phyloP scores from a whole-genome alignment of 1,140 invertebrate species.

The Pectinophora gossypiella region DNA sequence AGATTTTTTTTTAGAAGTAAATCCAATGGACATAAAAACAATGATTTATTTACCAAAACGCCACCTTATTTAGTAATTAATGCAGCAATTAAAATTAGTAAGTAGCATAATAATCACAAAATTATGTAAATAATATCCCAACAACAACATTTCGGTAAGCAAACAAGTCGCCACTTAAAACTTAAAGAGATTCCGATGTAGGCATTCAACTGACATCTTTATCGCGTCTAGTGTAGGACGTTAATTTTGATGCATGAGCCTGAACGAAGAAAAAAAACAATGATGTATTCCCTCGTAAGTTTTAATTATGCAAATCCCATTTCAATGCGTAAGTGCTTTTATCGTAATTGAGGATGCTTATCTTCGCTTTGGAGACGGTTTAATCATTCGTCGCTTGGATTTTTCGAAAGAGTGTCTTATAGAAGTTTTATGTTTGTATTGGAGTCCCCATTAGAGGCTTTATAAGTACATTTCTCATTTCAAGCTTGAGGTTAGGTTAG shows the following conservation, averaged over 20 bases:
- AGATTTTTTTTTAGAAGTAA: no score
- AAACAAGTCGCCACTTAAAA: no score
- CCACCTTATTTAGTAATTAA: no score
- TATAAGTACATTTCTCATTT: no score
- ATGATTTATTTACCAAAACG: no score
- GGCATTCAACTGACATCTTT: background rate
- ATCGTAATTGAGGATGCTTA: background rate
- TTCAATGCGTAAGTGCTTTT: slow-evolving; percentile 3
- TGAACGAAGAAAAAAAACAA: background rate
- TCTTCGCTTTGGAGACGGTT: slow-evolving; percentile 1
- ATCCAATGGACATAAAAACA: no score
- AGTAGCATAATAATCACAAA: no score
- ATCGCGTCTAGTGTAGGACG: background rate
- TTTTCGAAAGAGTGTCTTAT: background rate
- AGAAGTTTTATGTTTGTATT: background rate
- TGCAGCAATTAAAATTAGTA: no score
- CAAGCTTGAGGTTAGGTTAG: no score
- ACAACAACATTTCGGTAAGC: no score
- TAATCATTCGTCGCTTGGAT: background rate
- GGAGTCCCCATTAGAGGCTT: no score
- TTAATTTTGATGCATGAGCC: slow-evolving; percentile 2
- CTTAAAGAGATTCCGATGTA: background rate
- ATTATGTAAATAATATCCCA: no score
- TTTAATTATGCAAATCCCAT: slow-evolving; percentile 4
- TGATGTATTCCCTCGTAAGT: background rate